Evolutionary conservation across 1,140 invertebrate species (phyloP).

Genomic region (Papilio helenus): DNA sequence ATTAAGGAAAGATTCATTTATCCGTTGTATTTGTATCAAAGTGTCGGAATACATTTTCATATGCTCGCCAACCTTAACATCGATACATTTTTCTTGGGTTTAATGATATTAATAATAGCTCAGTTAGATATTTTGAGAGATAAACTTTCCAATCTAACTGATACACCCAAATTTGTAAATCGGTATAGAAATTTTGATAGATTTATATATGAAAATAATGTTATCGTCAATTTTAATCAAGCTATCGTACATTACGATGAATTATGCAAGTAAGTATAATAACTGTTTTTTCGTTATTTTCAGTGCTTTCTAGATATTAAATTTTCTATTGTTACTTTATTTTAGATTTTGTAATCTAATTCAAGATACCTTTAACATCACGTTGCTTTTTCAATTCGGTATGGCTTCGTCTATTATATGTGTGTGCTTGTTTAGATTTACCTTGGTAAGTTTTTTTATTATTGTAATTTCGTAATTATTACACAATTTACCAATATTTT

Average conservation of each 20-base stretch:
- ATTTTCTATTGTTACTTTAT: slow-evolving; percentile 22
- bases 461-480: no score
- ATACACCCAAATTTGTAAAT: slow-evolving; percentile 17
- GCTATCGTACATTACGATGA: slow-evolving; percentile 58
- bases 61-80: slow-evolving; percentile 63
- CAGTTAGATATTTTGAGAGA: slow-evolving; percentile 65
- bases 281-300: neutral
- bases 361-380: slow-evolving; percentile 61
- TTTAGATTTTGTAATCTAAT: slow-evolving; percentile 65
- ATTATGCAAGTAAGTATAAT: slow-evolving; percentile 56
- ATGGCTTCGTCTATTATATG: slow-evolving; percentile 67
- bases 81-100: slow-evolving; percentile 64
- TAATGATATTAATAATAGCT: slow-evolving; percentile 62
- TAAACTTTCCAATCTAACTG: slow-evolving; percentile 54
- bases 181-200: slow-evolving; percentile 1
- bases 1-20: slow-evolving; percentile 53
- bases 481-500: no score
- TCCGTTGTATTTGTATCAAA: slow-evolving; percentile 64
- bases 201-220: slow-evolving; percentile 37
- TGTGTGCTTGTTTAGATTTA: slow-evolving; percentile 66
- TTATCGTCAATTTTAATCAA: slow-evolving; percentile 53
- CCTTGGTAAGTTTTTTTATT: slow-evolving; percentile 56
- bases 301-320: neutral
- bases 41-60: slow-evolving; percentile 60
- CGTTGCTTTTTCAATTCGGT: slow-evolving; percentile 64